Evolutionary conservation across 2,888 invertebrate genomes (phyloP), one percentile per base, ranked within the genome.

Genomic region (Tortrix viridana): DNA sequence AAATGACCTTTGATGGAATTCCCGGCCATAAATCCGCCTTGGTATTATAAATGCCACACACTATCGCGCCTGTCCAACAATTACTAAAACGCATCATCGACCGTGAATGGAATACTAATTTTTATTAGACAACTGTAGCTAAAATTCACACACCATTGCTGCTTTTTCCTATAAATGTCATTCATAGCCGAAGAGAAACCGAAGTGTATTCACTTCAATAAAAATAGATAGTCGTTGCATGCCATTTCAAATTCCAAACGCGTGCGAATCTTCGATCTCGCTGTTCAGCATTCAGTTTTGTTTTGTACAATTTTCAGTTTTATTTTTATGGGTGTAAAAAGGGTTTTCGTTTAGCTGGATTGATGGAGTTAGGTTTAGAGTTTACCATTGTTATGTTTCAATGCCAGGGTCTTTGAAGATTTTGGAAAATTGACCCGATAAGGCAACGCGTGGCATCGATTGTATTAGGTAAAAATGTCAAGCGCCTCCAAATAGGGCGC

Each of bases 261-360:
- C 83, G 84, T 82, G 81, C 75, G 73, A 77, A 77, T 83, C 74
- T 80, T 73, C 74, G 73, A 80, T 80, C 76, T 77, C 76, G 71
- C 74, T 70, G 69, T 69, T 69, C 59, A 65, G 62, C 63, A 67
- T 68, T 70, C 48, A 54, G 3, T 59, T 48, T 66, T 56, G 66
- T 62, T 70, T 20, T 58, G 65, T 66, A 64, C 65, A 63, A 74
- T 69, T 71, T 69, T 70, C 46, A 66, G 71, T 71, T 68, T 62
- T 71, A 71, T 68, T 53, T 37, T 49, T 26, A 54, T 26, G 3
- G 7, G 12, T 46, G 65, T 72, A 74, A 57, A 68, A 55, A 53
- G 54, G 38, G 70, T 64, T 65, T 69, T 74, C 32, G 50, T 60
- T 69, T 70, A 66, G 67, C 53, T 65, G 43, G 6, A 20, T n/a